Conservation (phyloP, 2,797 vertebrate species). For the Etheostoma perlongum region DNA sequence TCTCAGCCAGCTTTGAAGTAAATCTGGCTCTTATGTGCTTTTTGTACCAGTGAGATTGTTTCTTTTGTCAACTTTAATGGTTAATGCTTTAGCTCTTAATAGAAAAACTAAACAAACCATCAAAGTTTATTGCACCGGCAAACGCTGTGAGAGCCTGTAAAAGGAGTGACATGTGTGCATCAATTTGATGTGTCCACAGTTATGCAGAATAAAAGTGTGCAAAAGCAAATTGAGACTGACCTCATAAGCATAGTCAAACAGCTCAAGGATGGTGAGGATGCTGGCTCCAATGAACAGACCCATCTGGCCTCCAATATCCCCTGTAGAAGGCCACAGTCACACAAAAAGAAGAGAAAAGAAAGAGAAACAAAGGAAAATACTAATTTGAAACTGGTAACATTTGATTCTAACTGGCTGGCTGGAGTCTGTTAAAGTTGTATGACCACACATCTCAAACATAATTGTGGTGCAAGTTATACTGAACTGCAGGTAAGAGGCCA, state of each 20-base stretch:
- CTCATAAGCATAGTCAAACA: conserved; percentile 98
- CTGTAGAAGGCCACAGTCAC: conserved; percentile 70
- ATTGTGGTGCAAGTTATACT: neutral
- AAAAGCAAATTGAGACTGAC: conserved; percentile 72
- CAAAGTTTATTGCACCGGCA: neutral
- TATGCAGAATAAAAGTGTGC: conserved; percentile 10
- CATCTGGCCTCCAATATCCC: conserved; percentile 98
- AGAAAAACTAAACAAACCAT: neutral
- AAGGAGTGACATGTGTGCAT: conserved; percentile 10
- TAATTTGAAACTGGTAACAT: neutral
- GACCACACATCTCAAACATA: neutral
- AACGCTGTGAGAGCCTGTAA: neutral
- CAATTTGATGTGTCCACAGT: conserved; percentile 12
- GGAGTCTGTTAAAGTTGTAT: neutral
- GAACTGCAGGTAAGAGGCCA: neutral
- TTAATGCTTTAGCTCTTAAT: neutral
- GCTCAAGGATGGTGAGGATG: conserved; percentile 98
- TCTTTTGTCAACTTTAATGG: conserved; percentile 30
- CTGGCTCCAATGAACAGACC: conserved; percentile 97
- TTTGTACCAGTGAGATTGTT: conserved; percentile 34
- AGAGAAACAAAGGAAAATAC: neutral
- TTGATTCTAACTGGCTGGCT: neutral
- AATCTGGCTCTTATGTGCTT: conserved; percentile 37
- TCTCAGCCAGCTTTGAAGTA: conserved; percentile 28
- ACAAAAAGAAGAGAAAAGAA: neutral